Evolutionary conservation across 2,113 vertebrate genomes (phyloP).

Genomic region (Piaya cayana): DNA sequence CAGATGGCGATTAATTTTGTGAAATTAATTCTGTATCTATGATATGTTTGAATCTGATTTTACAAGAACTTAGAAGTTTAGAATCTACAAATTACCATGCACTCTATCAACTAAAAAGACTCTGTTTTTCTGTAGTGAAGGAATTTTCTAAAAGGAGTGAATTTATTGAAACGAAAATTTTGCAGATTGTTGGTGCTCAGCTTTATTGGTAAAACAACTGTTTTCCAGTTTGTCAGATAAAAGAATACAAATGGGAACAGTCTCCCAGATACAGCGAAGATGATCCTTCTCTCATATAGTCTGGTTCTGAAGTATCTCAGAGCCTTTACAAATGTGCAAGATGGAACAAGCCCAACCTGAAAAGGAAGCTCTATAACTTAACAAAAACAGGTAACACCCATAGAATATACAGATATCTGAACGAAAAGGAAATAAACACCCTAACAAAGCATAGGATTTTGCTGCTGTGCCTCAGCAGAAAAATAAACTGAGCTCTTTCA

Average conservation of each 20-base stretch:
- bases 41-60: not conserved
- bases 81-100: not conserved
- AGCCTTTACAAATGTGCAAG: not conserved
- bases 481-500: not conserved
- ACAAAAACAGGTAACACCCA: not conserved
- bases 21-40: not conserved
- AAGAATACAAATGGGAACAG: not conserved
- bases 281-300: not conserved
- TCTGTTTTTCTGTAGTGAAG: not conserved
- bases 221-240: not conserved
- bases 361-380: not conserved
- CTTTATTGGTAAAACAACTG: not conserved
- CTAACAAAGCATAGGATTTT: not conserved
- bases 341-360: not conserved
- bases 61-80: not conserved
- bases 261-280: not conserved
- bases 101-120: not conserved
- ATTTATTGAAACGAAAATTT: not conserved
- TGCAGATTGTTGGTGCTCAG: not conserved
- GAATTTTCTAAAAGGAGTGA: not conserved
- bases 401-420: not conserved
- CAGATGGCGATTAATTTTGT: not conserved
- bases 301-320: not conserved
- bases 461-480: not conserved
- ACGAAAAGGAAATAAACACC: not conserved